These are phyloP conservation scores for Pleuronectes platessa DNA, from an alignment of 2,113 vertebrate species.

Conservation along the genomic window DNA sequence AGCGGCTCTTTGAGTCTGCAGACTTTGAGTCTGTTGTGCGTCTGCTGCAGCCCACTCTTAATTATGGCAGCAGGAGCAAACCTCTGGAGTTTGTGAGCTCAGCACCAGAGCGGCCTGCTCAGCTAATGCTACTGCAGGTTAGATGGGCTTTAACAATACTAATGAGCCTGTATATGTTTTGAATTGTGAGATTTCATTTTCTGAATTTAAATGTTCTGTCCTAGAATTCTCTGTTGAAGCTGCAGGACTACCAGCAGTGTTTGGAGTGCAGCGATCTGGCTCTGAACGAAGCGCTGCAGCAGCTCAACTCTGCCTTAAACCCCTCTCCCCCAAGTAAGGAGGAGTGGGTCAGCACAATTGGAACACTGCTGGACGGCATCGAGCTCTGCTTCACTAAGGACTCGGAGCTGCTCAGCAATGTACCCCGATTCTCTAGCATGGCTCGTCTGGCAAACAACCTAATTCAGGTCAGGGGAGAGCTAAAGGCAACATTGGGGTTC, in stretches of 20 bases:
- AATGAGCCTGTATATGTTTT: background rate
- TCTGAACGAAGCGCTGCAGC: conserved; percentile 93
- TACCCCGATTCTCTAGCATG: conserved; percentile 81
- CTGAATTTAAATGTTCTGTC: conserved; percentile 9
- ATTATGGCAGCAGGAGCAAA: conserved; percentile 86
- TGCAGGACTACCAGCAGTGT: conserved; percentile 90
- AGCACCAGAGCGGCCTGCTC: conserved; percentile 93
- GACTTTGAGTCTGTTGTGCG: conserved; percentile 92
- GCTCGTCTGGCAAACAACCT: conserved; percentile 92
- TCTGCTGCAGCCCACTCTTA: conserved; percentile 91
- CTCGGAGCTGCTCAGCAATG: conserved; percentile 80
- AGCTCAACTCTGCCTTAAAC: conserved; percentile 85
- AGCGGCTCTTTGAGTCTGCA: conserved; percentile 90
- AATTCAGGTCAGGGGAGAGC: conserved; percentile 87
- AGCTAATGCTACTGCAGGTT: conserved; percentile 95
- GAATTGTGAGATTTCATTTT: background rate
- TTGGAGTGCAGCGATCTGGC: conserved; percentile 93
- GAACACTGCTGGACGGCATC: conserved; percentile 88
- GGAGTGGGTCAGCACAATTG: conserved; percentile 93
- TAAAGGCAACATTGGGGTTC: background rate
- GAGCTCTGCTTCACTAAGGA: conserved; percentile 87
- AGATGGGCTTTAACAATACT: background rate
- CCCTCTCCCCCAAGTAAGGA: conserved; percentile 87
- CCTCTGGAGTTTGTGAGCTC: conserved; percentile 92
- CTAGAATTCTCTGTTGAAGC: conserved; percentile 92